These are phyloP conservation scores for Myiopsitta monachus DNA, from an alignment of 2,113 vertebrate genomes.

Conservation along the genomic window DNA sequence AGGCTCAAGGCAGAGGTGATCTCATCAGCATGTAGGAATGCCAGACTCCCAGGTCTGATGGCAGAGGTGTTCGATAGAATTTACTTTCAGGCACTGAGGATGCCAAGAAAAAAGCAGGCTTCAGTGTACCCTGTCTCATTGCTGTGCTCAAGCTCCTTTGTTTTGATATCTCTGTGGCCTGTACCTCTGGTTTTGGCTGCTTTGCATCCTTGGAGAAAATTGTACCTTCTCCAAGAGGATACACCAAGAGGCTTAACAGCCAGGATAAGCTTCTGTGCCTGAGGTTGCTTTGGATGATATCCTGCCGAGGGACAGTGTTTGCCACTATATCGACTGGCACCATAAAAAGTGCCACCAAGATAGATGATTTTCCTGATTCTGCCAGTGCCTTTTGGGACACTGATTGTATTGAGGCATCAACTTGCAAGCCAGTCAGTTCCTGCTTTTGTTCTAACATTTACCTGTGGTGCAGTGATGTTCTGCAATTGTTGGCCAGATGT, in stretches of 20 bases:
- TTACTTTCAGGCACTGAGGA: background rate
- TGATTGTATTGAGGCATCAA: background rate
- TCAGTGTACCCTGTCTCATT: background rate
- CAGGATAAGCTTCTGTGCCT: background rate
- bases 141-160: background rate
- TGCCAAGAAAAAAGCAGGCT: background rate
- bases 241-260: background rate
- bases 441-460: background rate
- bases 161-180: background rate
- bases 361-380: background rate
- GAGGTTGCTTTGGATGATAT: background rate
- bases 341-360: background rate
- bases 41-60: background rate
- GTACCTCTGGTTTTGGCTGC: background rate
- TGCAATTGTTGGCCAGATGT: background rate
- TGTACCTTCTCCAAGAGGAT: background rate
- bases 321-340: background rate
- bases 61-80: background rate
- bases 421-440: background rate
- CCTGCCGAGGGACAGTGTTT: background rate
- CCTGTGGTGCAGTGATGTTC: background rate
- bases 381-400: background rate
- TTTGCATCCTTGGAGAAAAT: background rate
- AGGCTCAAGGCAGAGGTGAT: background rate
- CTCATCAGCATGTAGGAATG: rapidly evolving